These are phyloP conservation scores for Drosophila setosimentum DNA, from an alignment of 2,888 invertebrate genomes.

Conservation along the genomic window DNA sequence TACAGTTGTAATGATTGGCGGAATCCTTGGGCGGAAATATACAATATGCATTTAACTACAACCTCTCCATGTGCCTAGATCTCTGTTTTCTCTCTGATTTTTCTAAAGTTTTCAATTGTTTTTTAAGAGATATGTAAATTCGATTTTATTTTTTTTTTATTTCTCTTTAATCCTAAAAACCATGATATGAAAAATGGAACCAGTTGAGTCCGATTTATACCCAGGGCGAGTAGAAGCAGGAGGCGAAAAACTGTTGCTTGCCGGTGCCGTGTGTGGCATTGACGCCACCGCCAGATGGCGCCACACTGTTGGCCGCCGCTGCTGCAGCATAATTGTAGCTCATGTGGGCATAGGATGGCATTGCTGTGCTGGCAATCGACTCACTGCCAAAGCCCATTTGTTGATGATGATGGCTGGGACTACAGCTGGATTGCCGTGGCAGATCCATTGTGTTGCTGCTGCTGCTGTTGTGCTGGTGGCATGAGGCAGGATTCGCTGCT, in stretches of 20 bases:
- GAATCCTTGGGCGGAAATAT: conserved; percentile 54
- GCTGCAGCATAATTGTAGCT: conserved; percentile 78
- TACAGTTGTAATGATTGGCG: conserved; percentile 28
- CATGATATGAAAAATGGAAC: conserved; percentile 27
- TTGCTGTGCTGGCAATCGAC: conserved; percentile 46
- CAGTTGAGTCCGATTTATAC: conserved; percentile 56
- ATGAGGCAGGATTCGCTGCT: conserved; percentile 23
- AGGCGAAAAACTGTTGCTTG: conserved; percentile 83
- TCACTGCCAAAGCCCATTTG: conserved; percentile 83
- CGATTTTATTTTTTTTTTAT: conserved; percentile 44
- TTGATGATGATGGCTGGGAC: conserved; percentile 86
- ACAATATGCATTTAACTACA: conserved; percentile 49
- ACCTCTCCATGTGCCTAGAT: conserved; percentile 32
- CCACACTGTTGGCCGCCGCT: conserved; percentile 46
- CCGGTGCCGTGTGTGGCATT: conserved; percentile 59
- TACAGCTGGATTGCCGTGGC: conserved; percentile 88
- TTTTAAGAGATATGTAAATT: conserved; percentile 74
- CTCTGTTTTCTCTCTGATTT: conserved; percentile 7
- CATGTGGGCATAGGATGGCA: conserved; percentile 74
- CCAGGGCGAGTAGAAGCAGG: conserved; percentile 84
- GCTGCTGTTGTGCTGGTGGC: conserved; percentile 41
- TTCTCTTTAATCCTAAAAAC: background rate
- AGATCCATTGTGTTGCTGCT: conserved; percentile 39
- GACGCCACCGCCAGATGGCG: conserved; percentile 31
- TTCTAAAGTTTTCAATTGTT: conserved; percentile 24